Evolutionary conservation across 2,797 vertebrate genomes (phyloP).

Genomic region (Labeo calbasu): DNA sequence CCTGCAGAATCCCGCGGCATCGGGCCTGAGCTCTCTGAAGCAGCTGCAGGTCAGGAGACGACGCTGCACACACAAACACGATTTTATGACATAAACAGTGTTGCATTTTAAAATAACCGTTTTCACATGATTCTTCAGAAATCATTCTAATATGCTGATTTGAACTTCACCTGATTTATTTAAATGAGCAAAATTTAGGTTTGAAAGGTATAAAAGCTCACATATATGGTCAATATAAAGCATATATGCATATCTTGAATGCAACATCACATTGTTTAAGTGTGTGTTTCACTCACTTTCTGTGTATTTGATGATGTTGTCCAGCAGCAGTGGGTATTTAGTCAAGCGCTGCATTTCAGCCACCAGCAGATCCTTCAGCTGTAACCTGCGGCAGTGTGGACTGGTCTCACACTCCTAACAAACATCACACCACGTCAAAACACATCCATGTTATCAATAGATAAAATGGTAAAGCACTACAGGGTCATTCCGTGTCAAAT

Average conservation of each 20-base stretch:
- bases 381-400: constrained; percentile 89
- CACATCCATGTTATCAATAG: background rate
- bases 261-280: too few relatives aligned
- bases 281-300: constrained; percentile 70
- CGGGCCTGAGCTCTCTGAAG: constrained; percentile 84
- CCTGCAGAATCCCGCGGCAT: constrained; percentile 87
- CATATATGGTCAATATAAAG: too few relatives aligned
- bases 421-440: background rate
- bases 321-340: constrained; percentile 95
- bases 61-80: constrained; percentile 65
- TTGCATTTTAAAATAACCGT: too few relatives aligned
- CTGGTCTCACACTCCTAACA: constrained; percentile 90
- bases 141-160: too few relatives aligned
- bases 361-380: constrained; percentile 91
- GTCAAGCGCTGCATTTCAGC: constrained; percentile 94
- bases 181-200: too few relatives aligned
- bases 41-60: constrained; percentile 79
- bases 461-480: too few relatives aligned
- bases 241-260: too few relatives aligned
- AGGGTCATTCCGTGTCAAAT: background rate
- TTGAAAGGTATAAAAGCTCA: too few relatives aligned
- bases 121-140: too few relatives aligned
- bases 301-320: constrained; percentile 95
- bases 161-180: too few relatives aligned
- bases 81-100: too few relatives aligned